Evolutionary conservation across 2,888 invertebrate species (phyloP), one percentile per base, ranked within the genome.

Genomic region (Pristionchus exspectatus): DNA sequence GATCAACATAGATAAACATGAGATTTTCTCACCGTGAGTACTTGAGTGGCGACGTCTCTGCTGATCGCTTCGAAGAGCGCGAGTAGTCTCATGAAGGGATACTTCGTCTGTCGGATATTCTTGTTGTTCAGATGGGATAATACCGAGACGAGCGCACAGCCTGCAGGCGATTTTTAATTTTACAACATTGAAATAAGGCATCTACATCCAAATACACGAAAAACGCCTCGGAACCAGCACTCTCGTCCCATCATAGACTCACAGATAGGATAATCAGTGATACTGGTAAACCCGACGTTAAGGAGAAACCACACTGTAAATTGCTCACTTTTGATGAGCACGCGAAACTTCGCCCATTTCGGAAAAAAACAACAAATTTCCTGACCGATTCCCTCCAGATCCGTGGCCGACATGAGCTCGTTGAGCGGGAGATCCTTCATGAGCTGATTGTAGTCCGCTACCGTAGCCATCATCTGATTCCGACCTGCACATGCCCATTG

Each of bases 351-450:
- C 12, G 44, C 44, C 44, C 44, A 50, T 50, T 50, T 50, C 44
- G 10, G 9, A 50, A 50, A 50, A 7, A 50, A 50, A 7, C 44
- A 50, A 50, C 10, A n/a, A 3, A 50, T 38, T 50, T 50, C n/a
- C 54, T 74, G 24, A 87, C 98, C 96, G 91, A 96, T 96, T 94
- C 97, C 97, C 94, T 98, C 98, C 93, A 99, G 96, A 95, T 99
- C 98, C 0, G 98, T 98, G 14, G 99, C 99, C 66, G 98, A 97
- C 12, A 99, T 96, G 86, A 99, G 96, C 95, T 99, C 99, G 95
- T 99, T 98, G 94, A 99, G 97, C 0, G 99, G 99, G 95, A 99
- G 99, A 95, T 99, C 93, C 86, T 99, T 99, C 99, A 99, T 99
- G 91, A 99, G 96, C 0, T 98, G 98, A 96, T 98, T 99, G 96